phyloP scores from a whole-genome alignment of 2,888 invertebrate genomes.

The Phanerotoma sp. region DNA sequence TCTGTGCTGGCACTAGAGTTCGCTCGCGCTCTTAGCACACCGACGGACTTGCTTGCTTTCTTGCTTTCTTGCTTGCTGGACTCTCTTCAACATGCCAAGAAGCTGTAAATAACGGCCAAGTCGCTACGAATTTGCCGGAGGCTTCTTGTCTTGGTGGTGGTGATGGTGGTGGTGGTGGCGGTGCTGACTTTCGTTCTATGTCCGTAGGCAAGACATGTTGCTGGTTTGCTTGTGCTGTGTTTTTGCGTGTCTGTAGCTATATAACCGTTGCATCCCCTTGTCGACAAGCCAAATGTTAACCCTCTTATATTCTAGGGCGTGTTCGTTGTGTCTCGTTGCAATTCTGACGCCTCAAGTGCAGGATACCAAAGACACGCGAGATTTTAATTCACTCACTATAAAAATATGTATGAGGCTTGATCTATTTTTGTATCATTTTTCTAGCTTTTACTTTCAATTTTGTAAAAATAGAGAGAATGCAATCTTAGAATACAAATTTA shows the following conservation, averaged over 20 bases:
- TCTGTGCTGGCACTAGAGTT: conserved; percentile 50
- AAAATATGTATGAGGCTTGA: too few species aligned
- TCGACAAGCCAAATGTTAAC: too few species aligned
- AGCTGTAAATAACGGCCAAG: conserved; percentile 54
- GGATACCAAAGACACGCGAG: not conserved
- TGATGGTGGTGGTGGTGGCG: not conserved
- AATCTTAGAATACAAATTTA: too few species aligned
- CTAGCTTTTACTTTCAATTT: not conserved
- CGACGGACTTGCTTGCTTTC: conserved; percentile 7
- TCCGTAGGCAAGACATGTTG: not conserved
- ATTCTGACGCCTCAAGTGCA: too few species aligned
- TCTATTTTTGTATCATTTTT: not conserved
- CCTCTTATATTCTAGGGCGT: too few species aligned
- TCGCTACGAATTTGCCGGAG: conserved; percentile 32
- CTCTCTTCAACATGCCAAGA: conserved; percentile 51
- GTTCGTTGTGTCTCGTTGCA: too few species aligned
- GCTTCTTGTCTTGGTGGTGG: too few species aligned
- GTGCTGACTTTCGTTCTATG: not conserved
- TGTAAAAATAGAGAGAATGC: too few species aligned
- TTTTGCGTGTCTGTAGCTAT: not conserved
- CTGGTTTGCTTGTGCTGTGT: not conserved
- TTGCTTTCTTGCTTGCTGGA: too few species aligned
- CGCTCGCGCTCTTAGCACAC: conserved; percentile 17
- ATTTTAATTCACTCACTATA: not conserved
- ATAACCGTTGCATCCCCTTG: too few species aligned